Evolutionary conservation across 1,140 invertebrate species (phyloP), one percentile per base, ranked within the genome.

Genomic region (Bombyx mandarina): DNA sequence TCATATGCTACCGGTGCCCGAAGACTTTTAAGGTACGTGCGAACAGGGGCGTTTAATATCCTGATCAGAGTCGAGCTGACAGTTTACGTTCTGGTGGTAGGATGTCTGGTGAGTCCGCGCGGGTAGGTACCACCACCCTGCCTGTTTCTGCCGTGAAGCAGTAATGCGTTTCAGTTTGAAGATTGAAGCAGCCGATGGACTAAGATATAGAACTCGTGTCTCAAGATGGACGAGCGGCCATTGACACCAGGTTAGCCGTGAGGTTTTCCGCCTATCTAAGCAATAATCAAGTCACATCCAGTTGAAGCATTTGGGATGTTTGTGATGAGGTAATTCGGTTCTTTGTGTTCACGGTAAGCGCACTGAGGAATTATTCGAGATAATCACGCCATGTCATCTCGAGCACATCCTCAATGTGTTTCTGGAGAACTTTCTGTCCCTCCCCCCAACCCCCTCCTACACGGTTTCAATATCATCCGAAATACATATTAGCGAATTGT

Each of bases 1-100:
- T 65, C 5, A 58, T 75, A 4, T 81, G 78, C 46, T 67, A 77
- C 52, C 43, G 69, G 1, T 77, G 76, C 18, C 73, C 73, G 0
- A 69, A 59, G 9, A 75, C 63, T 55, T 77, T 77, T 59, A 73
- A 77, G 66, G 76, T 81, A 49, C 50, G 12, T 60, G 49, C 26
- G 54, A 43, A 55, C 43, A 47, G 8, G 7, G 5, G 2, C 26
- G 26, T 52, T 52, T 52, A 8, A 1, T 52, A 2, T 7, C 2
- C 9, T 51, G 22, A 51, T n/a, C 1, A 4, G 1, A 3, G 49
- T 6, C n/a, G 10, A 22, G 8, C 22, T 51, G 2, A 35, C n/a
- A n/a, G 8, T 8, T 50, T n/a, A 18, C 7, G 18, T 18, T 7
- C 12, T 18, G 12, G 12, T 18, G 12, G 12, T 18, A 18, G 12